phyloP scores from a whole-genome alignment of 2,797 vertebrate species.

The Prionace glauca region DNA sequence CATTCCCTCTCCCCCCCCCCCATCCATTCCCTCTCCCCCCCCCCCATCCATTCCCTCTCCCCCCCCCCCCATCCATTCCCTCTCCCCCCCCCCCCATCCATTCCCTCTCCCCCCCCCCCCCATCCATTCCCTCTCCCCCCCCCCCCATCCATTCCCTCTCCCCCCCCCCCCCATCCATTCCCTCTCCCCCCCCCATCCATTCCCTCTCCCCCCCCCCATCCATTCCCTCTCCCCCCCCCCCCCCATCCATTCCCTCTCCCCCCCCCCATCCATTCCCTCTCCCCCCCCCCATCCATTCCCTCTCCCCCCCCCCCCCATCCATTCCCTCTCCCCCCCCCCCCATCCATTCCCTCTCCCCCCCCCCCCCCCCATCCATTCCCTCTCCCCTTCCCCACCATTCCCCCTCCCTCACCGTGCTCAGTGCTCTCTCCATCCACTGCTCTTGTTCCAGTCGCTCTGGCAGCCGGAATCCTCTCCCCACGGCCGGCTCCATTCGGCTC shows the following conservation, averaged over 20 bases:
- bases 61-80: too few species aligned
- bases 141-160: not conserved
- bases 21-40: not conserved
- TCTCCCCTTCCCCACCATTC: not conserved
- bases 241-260: not conserved
- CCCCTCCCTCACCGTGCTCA: not conserved
- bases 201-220: not conserved
- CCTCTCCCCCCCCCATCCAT: too few species aligned
- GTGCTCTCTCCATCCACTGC: not conserved
- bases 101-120: too few species aligned
- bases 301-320: too few species aligned
- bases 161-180: not conserved
- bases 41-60: not conserved
- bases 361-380: too few species aligned
- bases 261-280: not conserved
- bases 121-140: rapidly evolving
- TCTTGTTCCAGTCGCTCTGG: not conserved
- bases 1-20: too few species aligned
- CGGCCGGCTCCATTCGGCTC: not conserved
- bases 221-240: not conserved
- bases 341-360: too few species aligned
- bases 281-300: too few species aligned
- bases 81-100: too few species aligned
- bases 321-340: too few species aligned
- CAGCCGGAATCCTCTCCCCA: not conserved